phyloP scores from a whole-genome alignment of 1,140 invertebrate species.

The Dolichoris vasculosae region DNA sequence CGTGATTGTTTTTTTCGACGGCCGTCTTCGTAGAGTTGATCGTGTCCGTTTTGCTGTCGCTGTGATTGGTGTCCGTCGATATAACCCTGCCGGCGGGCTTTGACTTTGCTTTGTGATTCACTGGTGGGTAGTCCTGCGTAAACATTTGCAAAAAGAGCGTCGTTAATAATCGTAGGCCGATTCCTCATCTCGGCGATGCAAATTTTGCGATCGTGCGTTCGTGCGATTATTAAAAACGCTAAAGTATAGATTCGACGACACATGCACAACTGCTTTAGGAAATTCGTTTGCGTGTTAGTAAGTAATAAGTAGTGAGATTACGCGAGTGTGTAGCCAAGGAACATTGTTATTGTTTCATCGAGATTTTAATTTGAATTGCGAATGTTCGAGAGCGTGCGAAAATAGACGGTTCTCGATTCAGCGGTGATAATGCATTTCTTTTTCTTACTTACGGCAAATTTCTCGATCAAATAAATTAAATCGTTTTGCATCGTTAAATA shows the following conservation, averaged over 20 bases:
- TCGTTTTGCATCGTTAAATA: no score
- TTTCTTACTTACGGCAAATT: no score
- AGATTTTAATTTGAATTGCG: not conserved
- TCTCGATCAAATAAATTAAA: no score
- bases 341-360: not conserved
- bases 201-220: not conserved
- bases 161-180: not conserved
- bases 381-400: not conserved
- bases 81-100: constrained; percentile 70
- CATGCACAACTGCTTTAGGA: not conserved
- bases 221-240: not conserved
- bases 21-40: constrained; percentile 68
- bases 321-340: not conserved
- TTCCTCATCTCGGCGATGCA: no score
- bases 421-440: not conserved
- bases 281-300: not conserved
- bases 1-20: constrained; percentile 71
- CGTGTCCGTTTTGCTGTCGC: constrained; percentile 68
- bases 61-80: constrained; percentile 68
- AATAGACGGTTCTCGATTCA: not conserved
- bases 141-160: constrained; percentile 21
- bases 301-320: not conserved
- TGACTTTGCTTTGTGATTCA: constrained; percentile 76
- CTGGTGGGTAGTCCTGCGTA: constrained; percentile 75
- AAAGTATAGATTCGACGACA: not conserved